Conservation (phyloP, 2,888 invertebrate species). For the Bimastos eiseni region DNA sequence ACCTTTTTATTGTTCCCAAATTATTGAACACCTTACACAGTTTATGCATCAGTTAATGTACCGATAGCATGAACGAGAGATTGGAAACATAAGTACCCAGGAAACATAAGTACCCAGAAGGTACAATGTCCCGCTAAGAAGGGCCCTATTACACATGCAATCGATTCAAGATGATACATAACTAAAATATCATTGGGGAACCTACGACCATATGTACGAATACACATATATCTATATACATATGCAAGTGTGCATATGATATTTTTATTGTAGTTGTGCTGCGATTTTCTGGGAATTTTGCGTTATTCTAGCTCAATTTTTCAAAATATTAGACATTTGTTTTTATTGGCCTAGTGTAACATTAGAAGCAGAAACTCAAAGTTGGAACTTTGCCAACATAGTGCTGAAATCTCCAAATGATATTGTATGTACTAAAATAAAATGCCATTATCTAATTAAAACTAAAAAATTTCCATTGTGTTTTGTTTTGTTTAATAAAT, state of each 20-base stretch:
- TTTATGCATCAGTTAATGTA: too few relatives aligned
- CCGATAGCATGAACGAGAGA: too few relatives aligned
- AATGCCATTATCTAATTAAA: background rate
- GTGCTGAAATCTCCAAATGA: background rate
- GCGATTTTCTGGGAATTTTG: background rate
- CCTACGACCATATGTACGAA: background rate
- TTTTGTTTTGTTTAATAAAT: background rate
- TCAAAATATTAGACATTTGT: background rate
- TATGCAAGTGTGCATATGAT: background rate
- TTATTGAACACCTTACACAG: too few relatives aligned
- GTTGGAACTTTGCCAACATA: slow-evolving; percentile 2
- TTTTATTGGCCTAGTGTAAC: background rate
- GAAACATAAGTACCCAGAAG: too few relatives aligned
- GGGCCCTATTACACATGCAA: too few relatives aligned
- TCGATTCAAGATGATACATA: too few relatives aligned
- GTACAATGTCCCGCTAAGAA: too few relatives aligned
- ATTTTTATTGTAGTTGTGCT: background rate
- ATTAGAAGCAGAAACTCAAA: background rate
- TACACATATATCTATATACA: background rate
- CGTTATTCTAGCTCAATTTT: background rate
- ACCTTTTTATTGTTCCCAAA: too few relatives aligned
- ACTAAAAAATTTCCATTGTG: background rate
- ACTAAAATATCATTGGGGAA: too few relatives aligned
- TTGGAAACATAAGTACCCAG: too few relatives aligned
- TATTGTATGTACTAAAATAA: background rate